phyloP scores from a whole-genome alignment of 2,888 invertebrate species.

The Pristionchus exspectatus region DNA sequence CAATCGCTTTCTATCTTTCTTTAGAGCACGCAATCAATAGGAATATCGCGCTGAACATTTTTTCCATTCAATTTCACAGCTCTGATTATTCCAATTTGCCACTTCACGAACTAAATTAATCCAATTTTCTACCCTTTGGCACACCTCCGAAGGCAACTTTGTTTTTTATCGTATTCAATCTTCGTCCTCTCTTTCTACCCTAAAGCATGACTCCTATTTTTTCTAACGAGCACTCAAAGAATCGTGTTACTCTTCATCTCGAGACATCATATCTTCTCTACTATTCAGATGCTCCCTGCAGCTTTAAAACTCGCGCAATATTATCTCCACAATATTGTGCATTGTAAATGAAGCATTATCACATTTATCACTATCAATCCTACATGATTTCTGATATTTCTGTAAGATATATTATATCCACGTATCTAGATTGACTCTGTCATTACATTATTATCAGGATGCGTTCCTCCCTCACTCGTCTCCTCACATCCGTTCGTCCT shows the following conservation, averaged over 20 bases:
- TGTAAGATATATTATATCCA: too few species aligned
- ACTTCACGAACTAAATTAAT: too few species aligned
- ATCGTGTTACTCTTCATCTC: not conserved
- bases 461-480: conserved; percentile 24
- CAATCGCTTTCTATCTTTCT: not conserved
- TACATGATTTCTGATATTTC: too few species aligned
- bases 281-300: too few species aligned
- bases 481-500: conserved; percentile 1
- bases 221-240: not conserved
- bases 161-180: too few species aligned
- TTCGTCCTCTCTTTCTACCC: too few species aligned
- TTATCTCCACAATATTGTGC: too few species aligned
- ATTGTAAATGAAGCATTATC: too few species aligned
- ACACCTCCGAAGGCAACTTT: not conserved
- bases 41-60: not conserved
- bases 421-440: not conserved
- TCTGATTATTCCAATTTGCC: not conserved
- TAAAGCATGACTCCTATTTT: not conserved
- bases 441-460: not conserved
- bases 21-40: not conserved
- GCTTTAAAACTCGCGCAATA: too few species aligned
- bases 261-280: not conserved
- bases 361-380: too few species aligned
- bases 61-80: not conserved
- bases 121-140: not conserved